Evolutionary conservation across 2,888 invertebrate species (phyloP), one percentile per base, ranked within the genome.

Genomic region (Scrobipalpa costella): DNA sequence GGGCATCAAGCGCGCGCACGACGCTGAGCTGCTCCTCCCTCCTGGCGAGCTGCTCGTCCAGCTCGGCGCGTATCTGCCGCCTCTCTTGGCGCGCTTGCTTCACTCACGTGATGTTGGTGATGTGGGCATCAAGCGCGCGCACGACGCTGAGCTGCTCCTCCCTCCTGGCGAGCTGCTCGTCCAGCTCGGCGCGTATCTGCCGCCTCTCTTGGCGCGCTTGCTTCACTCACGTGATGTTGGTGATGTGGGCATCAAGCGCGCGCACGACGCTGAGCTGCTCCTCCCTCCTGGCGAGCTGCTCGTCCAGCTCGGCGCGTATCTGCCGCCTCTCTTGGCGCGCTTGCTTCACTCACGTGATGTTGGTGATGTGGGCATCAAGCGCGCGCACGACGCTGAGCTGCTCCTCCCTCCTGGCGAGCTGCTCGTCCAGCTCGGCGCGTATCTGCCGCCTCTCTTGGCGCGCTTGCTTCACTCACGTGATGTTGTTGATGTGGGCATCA

Each of bases 391-490:
- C 1, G 50, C 58, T n/a, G 47, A n/a, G 60, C 47, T 33, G 60
- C 19, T 47, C 59, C 3, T 44, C 13, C 44, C 13, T 44, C 11
- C 27, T 44, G 36, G 60, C 60, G 0, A 47, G 17, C 33, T 63
- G 66, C 17, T 8, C 21, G 0, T 27, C 27, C 2, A 27, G 5
- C 27, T 27, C 27, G 2, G 27, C 27, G 27, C 27, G 27, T 27
- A 27, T 27, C 27, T 27, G 27, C 27, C 27, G 27, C 5, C 27
- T 27, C 27, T 27, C 27, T 27, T n/a, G n/a, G n/a, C n/a, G n/a
- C n/a, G n/a, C n/a, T n/a, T n/a, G n/a, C n/a, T n/a, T n/a, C n/a
- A 19, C 78, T 72, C 33, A 84, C 84, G 66, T 74, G 40, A 75
- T 76, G 0, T 78, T 67, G 19, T 83, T 81, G 0, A 79, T 72